These are phyloP conservation scores for Heliopora coerulea DNA, from an alignment of 92 coral and sea anemone genomes.

Conservation along the genomic window DNA sequence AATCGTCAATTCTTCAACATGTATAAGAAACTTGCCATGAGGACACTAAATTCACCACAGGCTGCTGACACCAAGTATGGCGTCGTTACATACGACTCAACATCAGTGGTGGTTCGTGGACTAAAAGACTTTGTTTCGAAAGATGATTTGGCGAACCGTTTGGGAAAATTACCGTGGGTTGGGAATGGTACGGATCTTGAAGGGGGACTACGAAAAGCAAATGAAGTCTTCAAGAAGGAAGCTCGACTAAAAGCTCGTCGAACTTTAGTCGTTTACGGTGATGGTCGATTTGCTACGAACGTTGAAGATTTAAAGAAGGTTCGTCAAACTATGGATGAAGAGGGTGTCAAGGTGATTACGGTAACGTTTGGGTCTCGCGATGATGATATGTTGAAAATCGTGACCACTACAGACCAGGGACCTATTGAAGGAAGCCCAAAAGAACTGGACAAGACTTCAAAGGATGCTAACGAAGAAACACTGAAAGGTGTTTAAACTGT, in stretches of 20 bases:
- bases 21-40: slow-evolving; percentile 8
- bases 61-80: slow-evolving; percentile 21
- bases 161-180: slow-evolving; percentile 5
- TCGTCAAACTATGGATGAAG: background rate
- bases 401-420: slow-evolving; percentile 25
- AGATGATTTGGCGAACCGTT: slow-evolving; percentile 10
- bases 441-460: slow-evolving; percentile 1
- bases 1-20: slow-evolving; percentile 8
- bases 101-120: background rate
- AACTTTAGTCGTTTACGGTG: slow-evolving; percentile 70
- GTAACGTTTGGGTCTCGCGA: slow-evolving; percentile 20
- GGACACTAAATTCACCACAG: slow-evolving; percentile 21
- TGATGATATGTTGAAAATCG: background rate
- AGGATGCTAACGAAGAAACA: slow-evolving; percentile 4
- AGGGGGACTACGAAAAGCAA: slow-evolving; percentile 38
- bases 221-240: slow-evolving; percentile 27
- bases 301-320: slow-evolving; percentile 10
- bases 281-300: slow-evolving; percentile 31
- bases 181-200: slow-evolving; percentile 35
- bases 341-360: slow-evolving; percentile 18
- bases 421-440: background rate
- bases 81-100: slow-evolving; percentile 9
- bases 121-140: slow-evolving; percentile 22
- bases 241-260: slow-evolving; percentile 66
- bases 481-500: slow-evolving; percentile 26